Evolutionary conservation across 2,113 vertebrate genomes (phyloP), one percentile per base, ranked within the genome.

Genomic region (Potamarius usumacintae): DNA sequence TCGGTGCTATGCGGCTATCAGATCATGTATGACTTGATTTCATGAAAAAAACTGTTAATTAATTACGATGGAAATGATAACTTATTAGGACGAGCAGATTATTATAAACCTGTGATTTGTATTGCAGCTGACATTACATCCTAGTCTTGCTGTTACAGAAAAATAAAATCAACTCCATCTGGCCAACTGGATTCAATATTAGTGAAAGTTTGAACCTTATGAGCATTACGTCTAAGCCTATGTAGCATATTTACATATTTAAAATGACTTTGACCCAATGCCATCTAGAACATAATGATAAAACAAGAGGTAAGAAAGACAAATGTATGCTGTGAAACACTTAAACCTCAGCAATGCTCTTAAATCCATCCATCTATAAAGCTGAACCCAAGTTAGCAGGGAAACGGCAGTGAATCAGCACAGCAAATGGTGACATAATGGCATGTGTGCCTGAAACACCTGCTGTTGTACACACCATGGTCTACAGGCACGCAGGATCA

Each of bases 251-350:
- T 76, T 12, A 15, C 2, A 12, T 71, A 80, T 30, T 30, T 55
- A 30, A 58, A 58, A 10, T 52, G 1, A 92, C 89, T 93, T 94
- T 92, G 92, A 94, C 55, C 52, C n/a, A 48, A n/a, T 17, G 18
- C 4, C 55, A 57, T 7, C n/a, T 30, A 63, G 7, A 34, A 50
- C 48, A 6, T 22, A 30, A 80, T 17, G 52, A 42, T n/a, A 65
- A 15, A 83, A 83, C 81, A 34, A 65, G 60, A 63, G 22, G 22
- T 14, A 62, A 6, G 30, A 63, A 50, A 22, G 81, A 62, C 57
- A n/a, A 62, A 1, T 22, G 55, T 60, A 50, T 60, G 72, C 50
- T n/a, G 11, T 27, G 25, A 2, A 78, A 55, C 25, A 53, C 25
- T 55, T 4, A 78, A 55, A 55, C 48, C 72, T 76, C 48, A 79